phyloP scores from a whole-genome alignment of 53 echinoderm and acorn worm genomes.

The Henricia sp. region DNA sequence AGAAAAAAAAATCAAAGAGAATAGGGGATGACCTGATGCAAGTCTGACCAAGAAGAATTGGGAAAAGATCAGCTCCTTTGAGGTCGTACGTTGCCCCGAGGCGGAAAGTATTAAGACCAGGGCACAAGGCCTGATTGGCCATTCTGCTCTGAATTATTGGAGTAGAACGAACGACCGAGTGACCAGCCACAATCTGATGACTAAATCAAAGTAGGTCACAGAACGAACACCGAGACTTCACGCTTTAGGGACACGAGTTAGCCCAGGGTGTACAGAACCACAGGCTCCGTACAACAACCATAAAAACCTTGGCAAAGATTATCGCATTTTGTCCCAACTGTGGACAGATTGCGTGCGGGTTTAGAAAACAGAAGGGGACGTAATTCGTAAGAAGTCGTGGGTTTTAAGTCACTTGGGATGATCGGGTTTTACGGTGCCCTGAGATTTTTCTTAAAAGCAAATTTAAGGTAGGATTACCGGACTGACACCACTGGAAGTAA shows the following conservation, averaged over 20 bases:
- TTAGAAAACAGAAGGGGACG: constrained; percentile 18
- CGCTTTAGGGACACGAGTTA: background rate
- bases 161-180: constrained; percentile 51
- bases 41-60: constrained; percentile 27
- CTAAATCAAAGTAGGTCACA: constrained; percentile 27
- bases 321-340: constrained; percentile 36
- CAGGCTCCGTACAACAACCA: background rate
- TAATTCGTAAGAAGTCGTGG: constrained; percentile 22
- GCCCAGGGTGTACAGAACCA: background rate
- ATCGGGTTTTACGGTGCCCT: constrained; percentile 44
- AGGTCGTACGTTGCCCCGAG: constrained; percentile 18
- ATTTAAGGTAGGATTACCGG: constrained; percentile 57
- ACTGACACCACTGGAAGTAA: constrained; percentile 38
- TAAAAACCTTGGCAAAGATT: constrained; percentile 36
- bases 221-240: constrained; percentile 14
- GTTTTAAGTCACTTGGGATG: constrained; percentile 33
- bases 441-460: constrained; percentile 59
- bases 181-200: background rate
- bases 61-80: constrained; percentile 39
- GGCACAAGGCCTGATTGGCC: constrained; percentile 18
- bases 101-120: constrained; percentile 13
- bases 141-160: constrained; percentile 37
- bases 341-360: background rate
- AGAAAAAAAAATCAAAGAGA: constrained; percentile 37
- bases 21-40: too few species aligned